A percentile compares a stretch with the other conserved stretches of the same genome.
Evolutionary conservation across 2,113 vertebrate species (phyloP).

Genomic region (Ochotona curzoniae): DNA sequence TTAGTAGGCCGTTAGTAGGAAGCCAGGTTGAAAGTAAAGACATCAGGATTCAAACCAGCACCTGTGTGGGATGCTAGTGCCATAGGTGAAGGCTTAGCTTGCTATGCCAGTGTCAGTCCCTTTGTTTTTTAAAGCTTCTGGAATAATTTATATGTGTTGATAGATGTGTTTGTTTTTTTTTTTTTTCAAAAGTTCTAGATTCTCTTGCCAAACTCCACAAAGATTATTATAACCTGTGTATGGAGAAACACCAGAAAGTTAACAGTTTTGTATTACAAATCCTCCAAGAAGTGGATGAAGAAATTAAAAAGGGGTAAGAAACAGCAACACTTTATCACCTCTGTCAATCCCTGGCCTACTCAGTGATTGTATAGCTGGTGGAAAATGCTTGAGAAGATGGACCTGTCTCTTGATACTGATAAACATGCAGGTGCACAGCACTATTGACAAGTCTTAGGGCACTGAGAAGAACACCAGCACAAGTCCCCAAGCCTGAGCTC

Average conservation of each 20-base stretch:
- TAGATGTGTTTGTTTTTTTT: constrained; percentile 71
- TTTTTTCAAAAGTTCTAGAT: constrained; percentile 70
- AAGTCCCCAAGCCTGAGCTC: background rate
- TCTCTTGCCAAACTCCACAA: constrained; percentile 10
- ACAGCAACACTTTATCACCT: background rate
- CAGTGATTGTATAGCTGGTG: constrained; percentile 28
- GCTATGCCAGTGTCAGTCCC: too few species aligned
- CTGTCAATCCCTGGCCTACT: background rate
- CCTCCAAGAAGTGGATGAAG: constrained; percentile 77
- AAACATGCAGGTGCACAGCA: too few species aligned
- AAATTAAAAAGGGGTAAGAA: constrained; percentile 82
- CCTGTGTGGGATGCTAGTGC: too few species aligned
- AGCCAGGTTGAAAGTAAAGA: too few species aligned
- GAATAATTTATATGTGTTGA: background rate
- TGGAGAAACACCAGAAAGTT: constrained; percentile 67
- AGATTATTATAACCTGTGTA: constrained; percentile 85
- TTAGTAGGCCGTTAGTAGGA: too few species aligned
- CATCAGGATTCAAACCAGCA: too few species aligned
- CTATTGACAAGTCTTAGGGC: background rate
- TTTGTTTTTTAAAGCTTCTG: background rate
- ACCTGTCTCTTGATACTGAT: background rate
- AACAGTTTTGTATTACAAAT: constrained; percentile 84
- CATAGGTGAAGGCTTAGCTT: too few species aligned
- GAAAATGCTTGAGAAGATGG: constrained; percentile 15
- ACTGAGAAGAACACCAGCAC: background rate